Conservation (phyloP, 2,888 invertebrate species). For the Drosophila setosimentum region DNA sequence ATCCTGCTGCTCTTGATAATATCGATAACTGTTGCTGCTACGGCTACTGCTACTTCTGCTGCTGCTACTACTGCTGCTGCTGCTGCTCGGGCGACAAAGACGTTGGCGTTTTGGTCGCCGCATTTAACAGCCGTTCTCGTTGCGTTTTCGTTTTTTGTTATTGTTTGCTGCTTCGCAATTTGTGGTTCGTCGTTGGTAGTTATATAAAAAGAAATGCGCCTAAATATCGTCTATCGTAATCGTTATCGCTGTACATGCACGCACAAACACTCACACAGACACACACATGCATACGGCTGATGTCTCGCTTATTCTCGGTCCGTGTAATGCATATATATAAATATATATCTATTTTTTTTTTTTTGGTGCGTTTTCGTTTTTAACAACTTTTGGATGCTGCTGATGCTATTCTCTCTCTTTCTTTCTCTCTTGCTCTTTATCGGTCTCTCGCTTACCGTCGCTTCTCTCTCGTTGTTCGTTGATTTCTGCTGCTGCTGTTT, state of each 20-base stretch:
- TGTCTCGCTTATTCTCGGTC: conserved; percentile 1
- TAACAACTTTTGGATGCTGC: conserved; percentile 55
- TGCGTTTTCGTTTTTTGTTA: conserved; percentile 40
- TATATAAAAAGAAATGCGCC: conserved; percentile 55
- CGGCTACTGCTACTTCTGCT: conserved; percentile 39
- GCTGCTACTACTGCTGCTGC: conserved; percentile 41
- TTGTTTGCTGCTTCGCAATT: conserved; percentile 50
- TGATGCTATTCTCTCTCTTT: conserved; percentile 38
- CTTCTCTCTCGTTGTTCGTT: conserved; percentile 27
- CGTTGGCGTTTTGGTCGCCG: conserved; percentile 63
- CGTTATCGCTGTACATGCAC: conserved; percentile 33
- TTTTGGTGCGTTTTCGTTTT: conserved; percentile 59
- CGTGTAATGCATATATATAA: conserved; percentile 10
- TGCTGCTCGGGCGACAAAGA: conserved; percentile 43
- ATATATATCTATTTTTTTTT: conserved; percentile 9
- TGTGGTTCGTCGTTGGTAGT: conserved; percentile 16
- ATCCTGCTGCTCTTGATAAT: conserved; percentile 41
- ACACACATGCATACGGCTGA: conserved; percentile 6
- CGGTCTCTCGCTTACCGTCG: conserved; percentile 18
- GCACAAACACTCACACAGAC: conserved; percentile 7
- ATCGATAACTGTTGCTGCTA: conserved; percentile 51
- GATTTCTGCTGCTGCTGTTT: conserved; percentile 29
- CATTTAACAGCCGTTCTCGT: conserved; percentile 71
- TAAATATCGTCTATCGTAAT: conserved; percentile 52
- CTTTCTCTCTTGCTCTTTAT: conserved; percentile 19